A percentile compares a stretch with the other conserved stretches of the same genome.
These are phyloP conservation scores for Emydocephalus ijimae DNA, from an alignment of 2,113 vertebrate genomes.

Conservation along the genomic window DNA sequence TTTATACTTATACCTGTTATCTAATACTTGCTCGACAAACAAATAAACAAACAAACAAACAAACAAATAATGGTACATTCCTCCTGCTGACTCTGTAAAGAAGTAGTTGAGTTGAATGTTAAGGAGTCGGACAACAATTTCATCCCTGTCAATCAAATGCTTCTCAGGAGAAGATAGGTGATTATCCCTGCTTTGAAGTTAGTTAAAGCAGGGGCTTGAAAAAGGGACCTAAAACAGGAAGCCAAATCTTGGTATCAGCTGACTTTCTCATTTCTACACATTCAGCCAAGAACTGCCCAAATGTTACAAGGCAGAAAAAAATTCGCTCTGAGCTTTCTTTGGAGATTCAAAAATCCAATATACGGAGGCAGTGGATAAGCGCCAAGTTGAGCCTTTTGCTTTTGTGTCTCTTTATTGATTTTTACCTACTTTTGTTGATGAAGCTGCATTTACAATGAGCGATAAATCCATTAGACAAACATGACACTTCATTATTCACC, in stretches of 20 bases:
- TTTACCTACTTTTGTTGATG: slow-evolving; percentile 56
- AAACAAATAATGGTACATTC: neutral
- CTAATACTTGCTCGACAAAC: too few species aligned
- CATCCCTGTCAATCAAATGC: neutral
- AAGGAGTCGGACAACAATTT: neutral
- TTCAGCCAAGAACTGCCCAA: neutral
- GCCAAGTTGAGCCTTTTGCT: slow-evolving; percentile 36
- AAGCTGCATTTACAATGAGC: slow-evolving; percentile 44
- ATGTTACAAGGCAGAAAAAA: slow-evolving; percentile 25
- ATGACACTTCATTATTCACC: slow-evolving; percentile 36
- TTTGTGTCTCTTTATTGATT: slow-evolving; percentile 43
- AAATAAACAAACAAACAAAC: too few species aligned
- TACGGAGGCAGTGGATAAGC: slow-evolving; percentile 37
- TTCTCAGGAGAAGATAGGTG: neutral
- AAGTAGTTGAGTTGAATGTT: neutral
- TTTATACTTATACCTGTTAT: too few species aligned
- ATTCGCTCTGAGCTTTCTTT: slow-evolving; percentile 23
- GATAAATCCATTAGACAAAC: slow-evolving; percentile 53
- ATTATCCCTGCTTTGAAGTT: neutral
- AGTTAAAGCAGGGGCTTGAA: neutral
- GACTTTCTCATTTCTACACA: neutral
- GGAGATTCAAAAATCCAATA: slow-evolving; percentile 19
- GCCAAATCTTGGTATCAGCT: neutral
- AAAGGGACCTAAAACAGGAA: neutral
- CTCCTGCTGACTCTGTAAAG: neutral